These are phyloP conservation scores for Drosophila equinoxialis DNA, from an alignment of 1,140 invertebrate genomes.

Conservation along the genomic window DNA sequence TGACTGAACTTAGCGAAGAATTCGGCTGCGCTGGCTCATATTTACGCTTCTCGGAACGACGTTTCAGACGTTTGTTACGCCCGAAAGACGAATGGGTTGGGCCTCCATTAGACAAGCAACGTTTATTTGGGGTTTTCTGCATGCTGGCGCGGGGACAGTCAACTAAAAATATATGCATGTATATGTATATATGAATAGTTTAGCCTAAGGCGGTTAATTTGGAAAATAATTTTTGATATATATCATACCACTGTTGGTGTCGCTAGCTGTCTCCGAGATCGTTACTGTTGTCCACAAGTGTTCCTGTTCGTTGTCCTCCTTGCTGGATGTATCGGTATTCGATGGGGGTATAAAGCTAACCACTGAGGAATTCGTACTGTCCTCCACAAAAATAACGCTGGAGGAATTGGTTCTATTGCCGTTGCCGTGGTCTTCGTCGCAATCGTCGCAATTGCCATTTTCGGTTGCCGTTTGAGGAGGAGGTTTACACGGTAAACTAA, in stretches of 20 bases:
- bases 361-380: not conserved
- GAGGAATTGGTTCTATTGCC: conserved; percentile 6
- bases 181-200: no score
- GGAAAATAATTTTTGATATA: not conserved
- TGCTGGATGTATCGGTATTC: not conserved
- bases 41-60: not conserved
- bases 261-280: conserved; percentile 2
- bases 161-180: not conserved
- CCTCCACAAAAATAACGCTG: conserved; percentile 16
- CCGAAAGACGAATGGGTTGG: not conserved
- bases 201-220: no score
- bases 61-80: conserved; percentile 5
- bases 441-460: conserved; percentile 16
- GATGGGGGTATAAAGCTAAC: conserved; percentile 7
- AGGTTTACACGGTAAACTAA: conserved; percentile 24
- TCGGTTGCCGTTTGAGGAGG: conserved; percentile 1
- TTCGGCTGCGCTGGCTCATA: not conserved
- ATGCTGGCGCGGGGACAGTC: not conserved
- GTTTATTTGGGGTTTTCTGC: conserved; percentile 5
- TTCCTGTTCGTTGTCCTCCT: not conserved
- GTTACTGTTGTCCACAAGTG: not conserved
- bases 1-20: not conserved
- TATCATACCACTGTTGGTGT: not conserved
- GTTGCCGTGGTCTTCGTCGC: conserved; percentile 1
- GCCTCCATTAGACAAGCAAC: not conserved